Base-by-base conservation (phyloP, 2,888 invertebrate species). In the Meiosimyza decipiens region DNA sequence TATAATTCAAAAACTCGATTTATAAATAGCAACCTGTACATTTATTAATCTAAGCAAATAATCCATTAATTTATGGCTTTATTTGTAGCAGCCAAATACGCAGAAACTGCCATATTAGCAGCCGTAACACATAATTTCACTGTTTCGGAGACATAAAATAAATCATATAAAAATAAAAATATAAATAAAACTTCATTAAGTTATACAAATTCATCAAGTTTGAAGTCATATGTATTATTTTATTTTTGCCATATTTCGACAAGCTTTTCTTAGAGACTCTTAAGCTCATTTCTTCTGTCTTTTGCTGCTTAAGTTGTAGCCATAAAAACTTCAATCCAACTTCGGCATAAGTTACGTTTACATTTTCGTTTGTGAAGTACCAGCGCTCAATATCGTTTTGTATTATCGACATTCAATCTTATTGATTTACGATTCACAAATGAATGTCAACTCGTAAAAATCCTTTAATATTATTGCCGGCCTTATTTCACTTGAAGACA, bases 341-440 rank as follows among this genome's bases (percentile, higher is more conserved):
- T 22, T 18, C 28, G 47, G 57, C 18, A 57, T 59, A 47, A 57
- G 68, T 50, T 50, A 59, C 57, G 50, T 16, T 47, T 6, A 57
- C 59, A 52, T 59, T 60, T 60, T 49, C 49, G 49, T 64, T 62
- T 62, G 28, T 15, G 50, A 50, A 50, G 28, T 57, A 64, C 18
- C 51, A 33, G 22, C 54, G 15, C 9, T 40, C 40, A 40, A 40
- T 7, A 40, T 40, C 40, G 40, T 40, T 9, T 40, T 52, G 55
- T 16, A 66, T 59, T 68, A 68, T 68, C 65, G 71, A 71, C 66
- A 71, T 71, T 71, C 66, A 71, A 71, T 71, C 71, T 60, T 60
- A 40, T 52, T 66, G 71, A 71, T 71, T 71, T 71, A 71, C 66
- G 71, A 59, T 66, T 52, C 66, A 71, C 71, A 66, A 71, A 66